Evolutionary conservation across 1,140 invertebrate genomes (phyloP), one percentile per base, ranked within the genome.

Genomic region (Drosophila ananassae): DNA sequence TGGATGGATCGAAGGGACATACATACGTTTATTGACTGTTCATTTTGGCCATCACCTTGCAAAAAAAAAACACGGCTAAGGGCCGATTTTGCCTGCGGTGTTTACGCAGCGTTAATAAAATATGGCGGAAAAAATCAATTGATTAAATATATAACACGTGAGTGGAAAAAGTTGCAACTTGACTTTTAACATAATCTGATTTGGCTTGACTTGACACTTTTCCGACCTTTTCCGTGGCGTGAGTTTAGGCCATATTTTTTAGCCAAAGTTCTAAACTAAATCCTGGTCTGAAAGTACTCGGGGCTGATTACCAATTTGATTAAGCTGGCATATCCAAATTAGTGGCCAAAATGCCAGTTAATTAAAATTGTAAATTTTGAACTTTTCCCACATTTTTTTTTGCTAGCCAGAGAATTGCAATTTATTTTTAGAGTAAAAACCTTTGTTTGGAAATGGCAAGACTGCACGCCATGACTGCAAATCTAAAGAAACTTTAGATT

Each of bases 341-440:
- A 55, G 61, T 37, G 55, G 17, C 54, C 69, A 57, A 87, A 81
- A 85, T 82, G 61, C 54, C 66, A 77, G 74, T 67, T 82, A 87
- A 82, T 87, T 85, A 89, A 85, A 85, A 87, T 85, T 75, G 78
- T 82, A 82, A 82, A 87, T 89, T 83, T 77, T 85, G 54, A 71
- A 87, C 78, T 89, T 85, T 84, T 63, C 60, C 68, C 62, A 64
- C 8, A n/a, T 41, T 50, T 50, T 9, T 41, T 41, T 6, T 39
- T 48, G 8, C 5, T 46, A 54, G 51, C 32, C 39, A 24, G 47
- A 61, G 50, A 72, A 83, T 62, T 79, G 81, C 73, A 62, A 74
- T 77, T 68, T 66, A 47, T 39, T 61, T 63, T 68, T 12, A 10
- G 37, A 25, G 44, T 2, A 52, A 28, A 25, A 52, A 60, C 17